phyloP scores from a whole-genome alignment of 2,113 vertebrate genomes.

The Cyphomyrus plagiostoma region DNA sequence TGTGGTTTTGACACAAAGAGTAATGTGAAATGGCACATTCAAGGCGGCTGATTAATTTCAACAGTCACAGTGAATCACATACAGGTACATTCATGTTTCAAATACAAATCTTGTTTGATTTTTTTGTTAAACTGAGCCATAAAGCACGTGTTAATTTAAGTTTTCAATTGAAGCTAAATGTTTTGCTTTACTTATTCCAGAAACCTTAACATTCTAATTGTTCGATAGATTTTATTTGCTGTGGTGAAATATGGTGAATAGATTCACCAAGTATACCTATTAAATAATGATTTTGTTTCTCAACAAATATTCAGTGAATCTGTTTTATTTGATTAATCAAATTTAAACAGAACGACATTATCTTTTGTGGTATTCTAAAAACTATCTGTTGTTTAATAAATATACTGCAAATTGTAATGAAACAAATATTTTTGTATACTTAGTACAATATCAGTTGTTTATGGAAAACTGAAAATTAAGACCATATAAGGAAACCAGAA shows the following conservation, averaged over 20 bases:
- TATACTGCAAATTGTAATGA: not conserved
- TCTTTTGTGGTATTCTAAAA: not conserved
- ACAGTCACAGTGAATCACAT: not conserved
- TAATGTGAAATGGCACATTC: not conserved
- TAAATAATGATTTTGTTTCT: slow-evolving; percentile 2
- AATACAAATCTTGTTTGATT: not conserved
- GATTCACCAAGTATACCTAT: not conserved
- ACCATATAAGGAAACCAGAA: not conserved
- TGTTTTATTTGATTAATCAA: not conserved
- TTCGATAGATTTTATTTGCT: not conserved
- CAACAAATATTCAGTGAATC: not conserved
- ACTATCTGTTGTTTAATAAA: not conserved
- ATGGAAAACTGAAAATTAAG: not conserved
- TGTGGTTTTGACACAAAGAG: not conserved
- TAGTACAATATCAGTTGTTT: not conserved
- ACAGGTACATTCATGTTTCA: not conserved
- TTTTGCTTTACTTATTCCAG: not conserved
- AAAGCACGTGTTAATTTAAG: not conserved
- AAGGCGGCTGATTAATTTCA: not conserved
- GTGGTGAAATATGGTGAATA: not conserved
- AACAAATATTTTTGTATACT: not conserved
- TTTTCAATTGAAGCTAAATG: not conserved
- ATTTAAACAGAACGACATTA: not conserved
- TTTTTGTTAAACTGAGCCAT: not conserved
- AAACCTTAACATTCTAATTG: not conserved